Base-by-base conservation (phyloP, 92 coral and sea anemone genomes). In the Blastomussa wellsi region DNA sequence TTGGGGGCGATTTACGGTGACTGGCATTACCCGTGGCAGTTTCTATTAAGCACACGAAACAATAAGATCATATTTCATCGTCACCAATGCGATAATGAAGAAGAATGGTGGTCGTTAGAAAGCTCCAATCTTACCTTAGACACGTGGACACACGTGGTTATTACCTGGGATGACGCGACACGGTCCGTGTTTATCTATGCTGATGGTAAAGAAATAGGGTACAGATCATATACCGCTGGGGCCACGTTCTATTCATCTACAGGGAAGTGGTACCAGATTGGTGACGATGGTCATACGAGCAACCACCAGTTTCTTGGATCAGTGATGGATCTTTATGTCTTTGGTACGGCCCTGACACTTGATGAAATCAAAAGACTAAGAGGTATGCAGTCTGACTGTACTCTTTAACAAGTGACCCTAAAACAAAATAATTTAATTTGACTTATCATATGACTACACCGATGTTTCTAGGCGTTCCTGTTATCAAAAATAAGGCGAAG, bases 281-380 rank as follows among this genome's bases (percentile, higher is more conserved):
- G 86, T 38, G 7, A 82, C 0, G 86, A 72, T 31, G 52, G 39
- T 4, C 69, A 72, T 12, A 0, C 3, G 26, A 7, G 17, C 3
- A 31, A 80, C 22, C 79, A 71, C 24, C 86, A 82, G 70, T 82
- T 82, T 57, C 16, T 51, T 1, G 86, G 86, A 71, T 82, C 86
- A 7, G 57, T 82, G 55, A 82, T 82, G 86, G 86, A 82, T 51
- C 79, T 82, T 2, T 82, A 71, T 39, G 79, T 82, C 37, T 71
- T 82, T 72, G 79, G 84, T 24, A 28, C 39, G 11, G 84, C 84
- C n/a, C 49, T 80, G n/a, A 28, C 57, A 13, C 84, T 17, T 26
- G 74, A 80, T 41, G 38, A 80, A 80, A 28, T 80, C 38, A 80
- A 80, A 14, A 65, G 16, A 65, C 57, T 80, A 65, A 66, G 84